Evolutionary conservation across 2,113 vertebrate species (phyloP), one percentile per base, ranked within the genome.

Genomic region (Ageneiosus marmoratus): DNA sequence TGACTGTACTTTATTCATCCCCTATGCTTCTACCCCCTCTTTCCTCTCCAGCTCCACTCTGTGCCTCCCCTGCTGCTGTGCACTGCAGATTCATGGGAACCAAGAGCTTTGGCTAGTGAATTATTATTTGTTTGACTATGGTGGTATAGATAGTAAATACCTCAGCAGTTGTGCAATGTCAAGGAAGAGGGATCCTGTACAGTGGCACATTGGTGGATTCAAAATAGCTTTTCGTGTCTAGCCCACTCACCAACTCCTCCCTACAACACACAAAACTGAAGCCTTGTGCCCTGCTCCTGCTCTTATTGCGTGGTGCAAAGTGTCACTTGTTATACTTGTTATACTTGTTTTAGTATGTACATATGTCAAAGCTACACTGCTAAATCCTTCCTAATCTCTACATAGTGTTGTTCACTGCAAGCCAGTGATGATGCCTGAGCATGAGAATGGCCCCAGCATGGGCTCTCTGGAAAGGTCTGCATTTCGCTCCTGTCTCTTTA

Each of bases 91-190:
- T 11, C 76, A 78, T 78, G 13, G 24, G 55, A 74, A 77, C 69
- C 70, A 32, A 60, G 27, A n/a, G 16, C 53, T 22, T 48, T 79
- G 79, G 67, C 77, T 62, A 87, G 84, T 86, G 79, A 86, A 67
- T 89, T 87, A 85, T 80, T 82, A 83, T 88, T 87, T 86, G 79
- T 83, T 86, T 89, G 80, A 77, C 63, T 86, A 83, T 77, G 41
- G 53, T 60, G 44, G 74, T 89, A 85, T 85, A 58, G 81, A 84
- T 53, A 85, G 89, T 85, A 88, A 89, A 91, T 83, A 77, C 60
- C 84, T 84, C 89, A 84, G 78, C 48, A 70, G 73, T 79, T 75
- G 69, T 44, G 12, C 60, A 74, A 74, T 53, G 22, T 53, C 20
- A 82, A 77, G 79, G 74, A 63, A 80, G 72, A 46, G 44, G 29